Evolutionary conservation across 2,797 vertebrate species (phyloP).

Genomic region (Botia almorhae): DNA sequence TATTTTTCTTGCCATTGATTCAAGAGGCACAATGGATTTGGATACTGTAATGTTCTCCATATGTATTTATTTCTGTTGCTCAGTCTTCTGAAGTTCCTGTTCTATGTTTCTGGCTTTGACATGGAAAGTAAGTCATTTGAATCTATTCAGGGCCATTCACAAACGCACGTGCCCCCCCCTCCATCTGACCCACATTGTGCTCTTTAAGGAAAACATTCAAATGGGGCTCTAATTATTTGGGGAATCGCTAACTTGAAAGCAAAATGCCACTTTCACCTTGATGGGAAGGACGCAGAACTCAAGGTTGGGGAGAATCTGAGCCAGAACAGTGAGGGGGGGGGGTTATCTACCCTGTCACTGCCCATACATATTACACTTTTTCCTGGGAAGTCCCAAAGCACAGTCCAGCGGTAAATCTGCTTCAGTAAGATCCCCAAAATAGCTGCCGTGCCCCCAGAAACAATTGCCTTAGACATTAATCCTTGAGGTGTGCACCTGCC

Average conservation of each 20-base stretch:
- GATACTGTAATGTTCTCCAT: slow-evolving; percentile 74
- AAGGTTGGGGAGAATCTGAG: slow-evolving; percentile 46
- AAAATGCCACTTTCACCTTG: slow-evolving; percentile 65
- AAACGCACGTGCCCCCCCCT: slow-evolving; percentile 69
- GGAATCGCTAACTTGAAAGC: slow-evolving; percentile 66
- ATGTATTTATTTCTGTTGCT: slow-evolving; percentile 64
- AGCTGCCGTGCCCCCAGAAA: slow-evolving; percentile 62
- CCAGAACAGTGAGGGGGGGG: slow-evolving; percentile 17
- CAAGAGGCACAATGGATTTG: slow-evolving; percentile 56
- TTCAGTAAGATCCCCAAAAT: slow-evolving; percentile 65
- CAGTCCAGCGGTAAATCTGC: slow-evolving; percentile 65
- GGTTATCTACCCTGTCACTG: slow-evolving; percentile 51
- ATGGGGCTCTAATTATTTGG: slow-evolving; percentile 61
- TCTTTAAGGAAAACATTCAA: slow-evolving; percentile 41
- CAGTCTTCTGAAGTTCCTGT: slow-evolving; percentile 62
- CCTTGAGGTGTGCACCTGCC: slow-evolving; percentile 64
- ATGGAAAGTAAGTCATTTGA: slow-evolving; percentile 67
- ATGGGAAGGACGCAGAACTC: slow-evolving; percentile 37
- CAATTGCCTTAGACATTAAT: slow-evolving; percentile 66
- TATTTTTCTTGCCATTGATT: slow-evolving; percentile 58
- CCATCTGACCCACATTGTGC: slow-evolving; percentile 70
- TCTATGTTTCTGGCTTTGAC: slow-evolving; percentile 65
- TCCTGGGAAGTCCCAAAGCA: slow-evolving; percentile 64
- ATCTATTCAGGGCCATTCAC: slow-evolving; percentile 67
- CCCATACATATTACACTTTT: slow-evolving; percentile 66